Evolutionary conservation across 1,140 invertebrate genomes (phyloP), one percentile per base, ranked within the genome.

Genomic region (Sitobion miscanthi): DNA sequence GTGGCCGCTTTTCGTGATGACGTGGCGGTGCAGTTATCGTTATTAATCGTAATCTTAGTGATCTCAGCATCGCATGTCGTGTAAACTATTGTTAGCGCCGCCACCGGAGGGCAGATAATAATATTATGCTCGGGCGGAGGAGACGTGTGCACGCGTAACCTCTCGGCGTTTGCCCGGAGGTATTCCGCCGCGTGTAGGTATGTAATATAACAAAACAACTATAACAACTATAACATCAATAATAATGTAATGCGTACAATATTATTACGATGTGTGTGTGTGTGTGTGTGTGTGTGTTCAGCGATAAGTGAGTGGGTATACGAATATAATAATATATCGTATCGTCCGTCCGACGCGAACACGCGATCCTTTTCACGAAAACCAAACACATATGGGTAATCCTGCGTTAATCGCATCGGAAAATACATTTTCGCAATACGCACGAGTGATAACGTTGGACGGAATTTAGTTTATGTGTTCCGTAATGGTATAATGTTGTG

Each of bases 81-180:
- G 85, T 21, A 49, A 87, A 87, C 2, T 38, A 38, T 87, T 87
- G 45, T 87, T 87, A 87, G 85, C 85, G 85, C 85, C 85, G 42
- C 85, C 42, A 86, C 85, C 83, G 21, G 47, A 11, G 83, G 38
- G 83, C 83, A 30, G 4, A 82, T 47, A 45, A 86, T 25, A 86
- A 35, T 77, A 77, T 77, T n/a, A n/a, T 17, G 47, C 23, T 11
- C 83, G 42, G 83, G 30, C 83, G 83, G 38, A 30, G 23, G 2
- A 86, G 35, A 86, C 82, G 85, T 30, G 9, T 49, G 45, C 25
- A 49, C 45, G 45, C 45, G 45, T 87, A 87, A 85, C 38, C 38
- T 85, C 38, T 85, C 21, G 21, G 38, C 42, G 85, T 87, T 87
- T 47, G 45, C 23, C 45, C 45, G 85, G 85, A 87, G 85, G 85